Base-by-base conservation (phyloP, 2,888 invertebrate species). In the Eledone cirrhosa region DNA sequence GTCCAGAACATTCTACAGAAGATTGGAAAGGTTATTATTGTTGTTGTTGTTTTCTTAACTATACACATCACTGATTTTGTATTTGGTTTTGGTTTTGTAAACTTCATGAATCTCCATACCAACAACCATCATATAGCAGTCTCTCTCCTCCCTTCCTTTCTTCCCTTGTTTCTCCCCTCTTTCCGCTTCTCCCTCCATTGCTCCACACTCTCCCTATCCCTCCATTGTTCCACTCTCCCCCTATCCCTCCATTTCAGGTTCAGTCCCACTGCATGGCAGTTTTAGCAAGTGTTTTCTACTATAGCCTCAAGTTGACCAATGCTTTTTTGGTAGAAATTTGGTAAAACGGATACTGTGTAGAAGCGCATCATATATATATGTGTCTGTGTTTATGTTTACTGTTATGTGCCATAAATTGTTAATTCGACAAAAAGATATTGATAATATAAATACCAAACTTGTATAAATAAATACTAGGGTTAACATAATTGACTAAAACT, bases 1-100 rank as follows among this genome's bases (percentile, higher is more conserved):
- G 95, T 96, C 0, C 94, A 95, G 85, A 94, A 95, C 88, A 93
- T 96, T 80, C 93, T 96, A 22, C 93, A 94, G 82, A 94, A 95
- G 88, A 90, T 97, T 78, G 95, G 96, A 72, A 88, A 89, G 86
- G 91, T 91, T 33, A n/a, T 69, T 22, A 29, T 31, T 31, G 5
- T 5, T 47, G 78, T 22, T 41, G n/a, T 41, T 53, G 47, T 48
- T 29, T 33, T 31, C 24, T 24, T 14, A 13, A 24, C n/a, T 74
- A 74, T 7, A 0, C 16, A 59, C 22, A 27, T 14, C 3, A 65
- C 29, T n/a, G 14, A 5, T 24, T 0, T 65, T 65, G 24, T 24
- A 2, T 65, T 65, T 27, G 2, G 7, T 22, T 5, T 27, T 65
- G 11, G 16, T 65, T 65, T 24, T 65, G 65, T 22, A 65, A 48